Evolutionary conservation across 2,113 vertebrate species (phyloP).

Genomic region (Cinclus cinclus): DNA sequence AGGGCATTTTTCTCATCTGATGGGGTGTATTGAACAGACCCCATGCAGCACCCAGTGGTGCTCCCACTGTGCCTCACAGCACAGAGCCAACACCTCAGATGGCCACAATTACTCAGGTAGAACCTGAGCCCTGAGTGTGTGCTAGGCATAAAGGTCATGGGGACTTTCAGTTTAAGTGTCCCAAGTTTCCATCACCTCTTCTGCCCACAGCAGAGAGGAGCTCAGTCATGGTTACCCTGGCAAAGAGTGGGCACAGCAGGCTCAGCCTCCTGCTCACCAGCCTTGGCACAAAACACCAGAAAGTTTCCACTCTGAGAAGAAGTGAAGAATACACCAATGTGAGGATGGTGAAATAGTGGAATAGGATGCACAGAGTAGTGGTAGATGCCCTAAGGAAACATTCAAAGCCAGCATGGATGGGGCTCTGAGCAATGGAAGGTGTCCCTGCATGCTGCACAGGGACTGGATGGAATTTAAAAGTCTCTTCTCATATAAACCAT

Average conservation of each 20-base stretch:
- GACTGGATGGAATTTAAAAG: too few relatives aligned
- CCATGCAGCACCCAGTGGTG: neutral
- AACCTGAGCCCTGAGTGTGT: neutral
- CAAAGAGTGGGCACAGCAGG: neutral
- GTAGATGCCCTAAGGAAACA: too few relatives aligned
- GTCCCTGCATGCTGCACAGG: neutral
- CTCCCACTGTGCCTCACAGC: neutral
- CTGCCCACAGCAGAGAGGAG: neutral
- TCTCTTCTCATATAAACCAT: neutral
- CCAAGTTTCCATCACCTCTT: neutral
- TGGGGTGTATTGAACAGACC: fast-evolving
- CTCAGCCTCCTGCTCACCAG: neutral
- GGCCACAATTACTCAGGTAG: neutral
- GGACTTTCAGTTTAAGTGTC: neutral
- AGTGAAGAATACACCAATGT: neutral
- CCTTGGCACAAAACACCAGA: neutral
- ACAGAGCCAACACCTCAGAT: fast-evolving
- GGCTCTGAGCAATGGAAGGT: neutral
- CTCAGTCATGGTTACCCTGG: neutral
- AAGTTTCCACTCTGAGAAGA: neutral
- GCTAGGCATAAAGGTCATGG: neutral
- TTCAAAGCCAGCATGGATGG: neutral
- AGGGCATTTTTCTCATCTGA: neutral
- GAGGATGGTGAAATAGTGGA: neutral
- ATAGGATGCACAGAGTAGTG: neutral